These are phyloP conservation scores for Agelastica alni DNA, from an alignment of 2,888 invertebrate species.

Conservation along the genomic window DNA sequence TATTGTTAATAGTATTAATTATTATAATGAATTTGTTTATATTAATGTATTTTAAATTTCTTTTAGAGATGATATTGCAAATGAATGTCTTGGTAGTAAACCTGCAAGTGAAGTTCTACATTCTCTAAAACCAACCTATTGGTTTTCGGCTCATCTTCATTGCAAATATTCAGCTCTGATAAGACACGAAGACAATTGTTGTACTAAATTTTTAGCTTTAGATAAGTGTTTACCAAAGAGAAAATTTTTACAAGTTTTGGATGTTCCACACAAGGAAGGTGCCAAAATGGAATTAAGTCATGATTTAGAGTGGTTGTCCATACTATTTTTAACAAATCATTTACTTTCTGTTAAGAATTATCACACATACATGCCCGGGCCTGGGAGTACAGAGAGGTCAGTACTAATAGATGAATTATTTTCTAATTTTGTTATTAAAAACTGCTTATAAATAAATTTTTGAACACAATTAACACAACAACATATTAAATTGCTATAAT, in stretches of 20 bases:
- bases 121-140: slow-evolving; percentile 81
- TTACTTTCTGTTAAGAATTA: slow-evolving; percentile 73
- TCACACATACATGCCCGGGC: slow-evolving; percentile 81
- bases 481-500: too few relatives aligned
- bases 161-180: slow-evolving; percentile 92
- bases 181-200: slow-evolving; percentile 65
- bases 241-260: slow-evolving; percentile 83
- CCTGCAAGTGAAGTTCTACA: slow-evolving; percentile 83
- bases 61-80: slow-evolving; percentile 79
- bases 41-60: slow-evolving; percentile 23
- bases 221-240: slow-evolving; percentile 94
- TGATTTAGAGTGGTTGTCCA: slow-evolving; percentile 93
- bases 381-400: slow-evolving; percentile 70
- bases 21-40: slow-evolving; percentile 4
- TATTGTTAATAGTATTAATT: too few relatives aligned
- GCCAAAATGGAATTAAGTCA: slow-evolving; percentile 66
- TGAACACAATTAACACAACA: too few relatives aligned
- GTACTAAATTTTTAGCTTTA: slow-evolving; percentile 88
- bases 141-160: slow-evolving; percentile 98
- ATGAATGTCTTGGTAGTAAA: slow-evolving; percentile 82
- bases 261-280: slow-evolving; percentile 63
- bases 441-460: too few relatives aligned
- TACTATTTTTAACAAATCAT: slow-evolving; percentile 88
- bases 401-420: too few relatives aligned
- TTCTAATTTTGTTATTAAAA: slow-evolving; percentile 1